phyloP scores from a whole-genome alignment of 2,113 vertebrate genomes.

The Elephas maximus region DNA sequence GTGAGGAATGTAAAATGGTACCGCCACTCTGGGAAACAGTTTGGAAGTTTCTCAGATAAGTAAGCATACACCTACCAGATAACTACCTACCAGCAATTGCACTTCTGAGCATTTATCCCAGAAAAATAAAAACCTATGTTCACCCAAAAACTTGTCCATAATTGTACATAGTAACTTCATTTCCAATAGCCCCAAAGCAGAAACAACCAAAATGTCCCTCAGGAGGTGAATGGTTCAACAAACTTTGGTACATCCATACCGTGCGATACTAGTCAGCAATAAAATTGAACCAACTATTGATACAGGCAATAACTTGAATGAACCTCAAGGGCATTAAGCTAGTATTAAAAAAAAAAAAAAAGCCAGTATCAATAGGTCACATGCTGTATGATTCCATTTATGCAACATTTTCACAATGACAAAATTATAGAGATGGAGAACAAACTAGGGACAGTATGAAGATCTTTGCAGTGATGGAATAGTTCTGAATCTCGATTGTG shows the following conservation, averaged over 20 bases:
- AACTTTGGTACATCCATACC: neutral
- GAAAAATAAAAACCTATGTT: neutral
- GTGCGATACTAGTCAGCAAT: neutral
- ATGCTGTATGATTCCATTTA: neutral
- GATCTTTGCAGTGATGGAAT: neutral
- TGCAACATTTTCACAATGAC: neutral
- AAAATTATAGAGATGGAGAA: neutral
- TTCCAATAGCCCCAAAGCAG: neutral
- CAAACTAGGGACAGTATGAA: neutral
- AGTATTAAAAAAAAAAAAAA: neutral
- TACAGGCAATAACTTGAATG: neutral
- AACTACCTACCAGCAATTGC: neutral
- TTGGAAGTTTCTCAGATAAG: neutral
- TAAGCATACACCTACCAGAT: neutral
- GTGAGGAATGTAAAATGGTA: neutral
- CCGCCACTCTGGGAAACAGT: neutral
- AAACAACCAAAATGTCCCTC: slow-evolving; percentile 2
- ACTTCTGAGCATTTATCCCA: neutral
- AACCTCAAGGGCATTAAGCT: neutral
- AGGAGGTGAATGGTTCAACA: neutral
- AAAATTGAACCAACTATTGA: neutral
- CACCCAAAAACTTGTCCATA: neutral
- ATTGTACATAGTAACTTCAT: neutral
- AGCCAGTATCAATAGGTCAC: neutral
- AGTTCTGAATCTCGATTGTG: neutral